These are phyloP conservation scores for Cephalopterus ornatus DNA, from an alignment of 2,113 vertebrate species.

Conservation along the genomic window DNA sequence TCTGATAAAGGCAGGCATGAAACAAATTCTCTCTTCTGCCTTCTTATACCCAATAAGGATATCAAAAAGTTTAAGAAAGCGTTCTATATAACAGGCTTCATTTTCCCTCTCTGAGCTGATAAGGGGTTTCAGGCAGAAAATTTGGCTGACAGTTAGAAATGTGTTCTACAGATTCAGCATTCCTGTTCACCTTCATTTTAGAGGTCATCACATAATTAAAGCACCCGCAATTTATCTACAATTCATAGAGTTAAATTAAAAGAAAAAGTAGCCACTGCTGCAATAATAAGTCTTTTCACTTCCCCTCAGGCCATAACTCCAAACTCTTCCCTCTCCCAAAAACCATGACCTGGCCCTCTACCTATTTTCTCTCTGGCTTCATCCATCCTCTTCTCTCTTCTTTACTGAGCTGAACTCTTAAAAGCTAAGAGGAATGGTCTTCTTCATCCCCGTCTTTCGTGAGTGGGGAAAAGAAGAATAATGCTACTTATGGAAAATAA, in stretches of 20 bases:
- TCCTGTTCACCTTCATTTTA: not conserved
- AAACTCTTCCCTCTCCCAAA: not conserved
- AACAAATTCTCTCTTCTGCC: not conserved
- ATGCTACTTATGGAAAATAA: not conserved
- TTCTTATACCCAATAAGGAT: not conserved
- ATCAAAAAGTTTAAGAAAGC: not conserved
- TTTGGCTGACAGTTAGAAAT: not conserved
- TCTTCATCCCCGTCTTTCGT: not conserved
- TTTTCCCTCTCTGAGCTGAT: not conserved
- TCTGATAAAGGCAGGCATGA: not conserved
- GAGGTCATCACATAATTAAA: not conserved
- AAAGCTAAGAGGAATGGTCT: not conserved
- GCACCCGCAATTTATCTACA: not conserved
- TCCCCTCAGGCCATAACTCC: not conserved
- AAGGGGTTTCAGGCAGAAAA: not conserved
- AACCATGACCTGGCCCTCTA: not conserved
- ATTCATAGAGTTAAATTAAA: not conserved
- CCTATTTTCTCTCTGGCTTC: not conserved
- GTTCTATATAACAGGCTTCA: not conserved
- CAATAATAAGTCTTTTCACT: not conserved
- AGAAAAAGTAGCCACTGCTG: not conserved
- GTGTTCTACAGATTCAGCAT: not conserved
- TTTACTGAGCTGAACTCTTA: not conserved
- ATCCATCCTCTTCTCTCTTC: not conserved
- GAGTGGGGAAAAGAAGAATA: not conserved